Conservation (phyloP, 2,113 vertebrate species). For the Anhinga rufa region DNA sequence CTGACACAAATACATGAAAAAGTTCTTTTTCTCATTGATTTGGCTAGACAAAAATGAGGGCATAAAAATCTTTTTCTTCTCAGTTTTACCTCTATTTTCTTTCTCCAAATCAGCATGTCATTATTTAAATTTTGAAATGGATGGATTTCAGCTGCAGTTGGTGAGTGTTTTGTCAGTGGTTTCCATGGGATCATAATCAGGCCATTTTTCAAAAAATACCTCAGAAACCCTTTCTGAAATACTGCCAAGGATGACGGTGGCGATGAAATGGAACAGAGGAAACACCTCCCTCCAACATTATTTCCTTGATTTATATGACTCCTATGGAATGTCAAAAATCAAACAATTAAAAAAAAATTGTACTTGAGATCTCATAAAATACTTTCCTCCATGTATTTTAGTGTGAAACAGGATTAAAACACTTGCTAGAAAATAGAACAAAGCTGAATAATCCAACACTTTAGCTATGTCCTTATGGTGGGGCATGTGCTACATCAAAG, state of each 20-base stretch:
- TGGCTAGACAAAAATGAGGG: background rate
- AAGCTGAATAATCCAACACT: background rate
- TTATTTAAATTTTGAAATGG: slow-evolving; percentile 30
- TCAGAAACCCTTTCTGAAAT: slow-evolving; percentile 6
- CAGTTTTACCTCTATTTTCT: background rate
- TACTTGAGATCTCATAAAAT: background rate
- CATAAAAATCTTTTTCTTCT: background rate
- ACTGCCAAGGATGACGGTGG: background rate
- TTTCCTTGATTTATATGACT: background rate
- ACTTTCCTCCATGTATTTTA: background rate
- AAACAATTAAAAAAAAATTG: background rate
- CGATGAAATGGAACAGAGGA: background rate
- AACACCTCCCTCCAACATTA: background rate
- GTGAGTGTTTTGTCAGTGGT: background rate
- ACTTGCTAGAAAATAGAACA: background rate
- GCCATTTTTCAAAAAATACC: slow-evolving; percentile 9
- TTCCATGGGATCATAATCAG: slow-evolving; percentile 6
- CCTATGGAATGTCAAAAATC: background rate
- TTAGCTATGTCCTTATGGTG: background rate
- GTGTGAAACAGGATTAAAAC: background rate
- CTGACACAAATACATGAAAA: background rate
- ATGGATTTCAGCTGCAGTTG: background rate
- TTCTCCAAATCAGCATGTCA: background rate
- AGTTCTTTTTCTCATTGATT: background rate
- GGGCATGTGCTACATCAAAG: background rate